Base-by-base conservation (phyloP, 2,797 vertebrate genomes). In the Premnoplex brunnescens region DNA sequence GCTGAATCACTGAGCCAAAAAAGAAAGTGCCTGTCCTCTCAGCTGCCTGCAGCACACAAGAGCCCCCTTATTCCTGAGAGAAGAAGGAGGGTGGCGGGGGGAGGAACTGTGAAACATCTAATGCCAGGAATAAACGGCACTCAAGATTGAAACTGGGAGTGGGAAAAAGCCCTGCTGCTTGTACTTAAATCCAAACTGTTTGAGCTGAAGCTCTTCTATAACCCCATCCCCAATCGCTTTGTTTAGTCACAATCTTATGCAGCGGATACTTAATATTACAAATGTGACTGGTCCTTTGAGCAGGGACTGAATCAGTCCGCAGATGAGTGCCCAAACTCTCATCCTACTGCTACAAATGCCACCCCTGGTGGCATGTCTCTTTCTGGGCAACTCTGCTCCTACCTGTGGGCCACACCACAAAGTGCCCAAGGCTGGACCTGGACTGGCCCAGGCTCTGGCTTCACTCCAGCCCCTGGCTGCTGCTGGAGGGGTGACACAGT, bases 361-460 rank as follows among this genome's bases (percentile, higher is more conserved):
- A 37, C 26, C 9, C 4, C 10, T 23, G 36, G 26, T 22, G 41
- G 21, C 56, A 44, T 3, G 27, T 43, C 19, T 36, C 58, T 13
- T 73, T 9, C 55, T 9, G 28, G 32, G 21, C 51, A 58, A 9
- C 37, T 48, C 62, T 24, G 37, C 48, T 67, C 69, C 48, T 9
- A 27, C 24, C 27, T 68, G 49, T 2, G 1, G 6, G 4, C 17
- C 20, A 46, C n/a, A 34, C 34, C 54, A 71, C 5, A 2, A 67
- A 15, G 14, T 4, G 6, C 9, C 23, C 44, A 7, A 4, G 17
- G 7, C 1, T 34, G 43, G 27, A 5, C 23, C 4, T 14, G 34
- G 18, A 21, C 60, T 56, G 41, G 17, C 32, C 46, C 60, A 14
- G 27, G 51, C 46, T 68, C 46, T 20, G 0, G 0, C 26, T 39